Conservation (phyloP, 2,113 vertebrate species). For the Anoura caudifer region DNA sequence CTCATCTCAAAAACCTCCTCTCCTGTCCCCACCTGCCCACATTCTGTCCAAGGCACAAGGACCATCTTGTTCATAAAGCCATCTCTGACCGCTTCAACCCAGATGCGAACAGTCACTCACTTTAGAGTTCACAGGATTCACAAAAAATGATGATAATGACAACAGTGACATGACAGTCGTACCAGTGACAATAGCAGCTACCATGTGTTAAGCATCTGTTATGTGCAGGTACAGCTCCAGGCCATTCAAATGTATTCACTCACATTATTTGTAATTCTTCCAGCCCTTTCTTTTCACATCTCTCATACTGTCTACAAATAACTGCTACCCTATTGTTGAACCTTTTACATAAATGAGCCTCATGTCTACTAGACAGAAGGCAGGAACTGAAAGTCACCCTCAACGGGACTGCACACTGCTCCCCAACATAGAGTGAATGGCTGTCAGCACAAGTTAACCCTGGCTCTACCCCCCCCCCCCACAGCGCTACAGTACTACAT, state of each 20-base stretch:
- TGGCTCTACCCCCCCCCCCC: no score
- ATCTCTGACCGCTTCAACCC: neutral
- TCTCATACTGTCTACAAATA: neutral
- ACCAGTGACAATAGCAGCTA: neutral
- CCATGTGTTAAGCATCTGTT: neutral
- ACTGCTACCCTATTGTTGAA: neutral
- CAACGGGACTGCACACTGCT: accelerated
- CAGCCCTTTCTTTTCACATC: neutral
- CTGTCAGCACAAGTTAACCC: neutral
- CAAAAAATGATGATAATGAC: neutral
- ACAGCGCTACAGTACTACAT: neutral
- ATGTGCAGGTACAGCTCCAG: accelerated
- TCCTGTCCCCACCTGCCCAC: neutral
- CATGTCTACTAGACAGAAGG: neutral
- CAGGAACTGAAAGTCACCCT: neutral
- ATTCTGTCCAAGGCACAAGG: neutral
- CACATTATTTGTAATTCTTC: neutral
- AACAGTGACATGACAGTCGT: accelerated
- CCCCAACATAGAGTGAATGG: accelerated
- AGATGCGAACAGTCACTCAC: neutral
- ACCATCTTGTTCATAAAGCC: neutral
- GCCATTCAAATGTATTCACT: accelerated
- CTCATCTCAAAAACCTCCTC: neutral
- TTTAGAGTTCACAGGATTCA: neutral
- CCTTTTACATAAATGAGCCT: neutral